Base-by-base conservation (phyloP, 2,797 vertebrate genomes). In the Phoeniculus purpureus region DNA sequence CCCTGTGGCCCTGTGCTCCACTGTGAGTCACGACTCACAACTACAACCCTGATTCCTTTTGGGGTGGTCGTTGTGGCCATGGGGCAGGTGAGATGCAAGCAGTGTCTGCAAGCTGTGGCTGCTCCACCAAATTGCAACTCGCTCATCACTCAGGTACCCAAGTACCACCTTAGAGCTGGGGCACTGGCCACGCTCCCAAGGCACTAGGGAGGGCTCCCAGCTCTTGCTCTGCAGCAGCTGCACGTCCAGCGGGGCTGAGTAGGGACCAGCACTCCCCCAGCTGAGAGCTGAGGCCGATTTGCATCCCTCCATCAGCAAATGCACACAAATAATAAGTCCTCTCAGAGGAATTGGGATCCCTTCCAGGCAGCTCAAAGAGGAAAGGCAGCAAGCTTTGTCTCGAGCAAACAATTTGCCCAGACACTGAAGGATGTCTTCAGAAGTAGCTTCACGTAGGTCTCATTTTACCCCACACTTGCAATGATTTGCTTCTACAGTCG, bases 261-360 rank as follows among this genome's bases (percentile, higher is more conserved):
- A 16, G 70, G 76, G 40, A 75, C 67, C 4, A 0, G 45, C 59
- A 8, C 32, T 50, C 84, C 68, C 59, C 2, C 78, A 70, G 84
- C 84, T 1, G 0, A 86, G 54, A 75, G 51, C 92, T 31, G 83
- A 27, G 65, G 52, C 67, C 47, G 79, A 93, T 94, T 89, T 95
- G 82, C 89, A 91, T 94, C 94, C 45, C 77, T 62, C 82, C 1
- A 19, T 50, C 12, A 2, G 82, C 52, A 87, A 90, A 81, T 50
- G 85, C 76, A 50, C 82, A 85, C 89, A 81, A 89, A 95, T 93
- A 95, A 89, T 76, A 61, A 94, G 87, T 78, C 64, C 70, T 94
- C 84, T 96, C 59, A 85, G 91, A 73, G 74, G 54, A 85, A 48
- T 1, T 75, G 87, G 95, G 92, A 93, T 76, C 32, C 15, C 43